Base-by-base conservation (phyloP, 2,888 invertebrate species). In the Liposcelis brunnea region DNA sequence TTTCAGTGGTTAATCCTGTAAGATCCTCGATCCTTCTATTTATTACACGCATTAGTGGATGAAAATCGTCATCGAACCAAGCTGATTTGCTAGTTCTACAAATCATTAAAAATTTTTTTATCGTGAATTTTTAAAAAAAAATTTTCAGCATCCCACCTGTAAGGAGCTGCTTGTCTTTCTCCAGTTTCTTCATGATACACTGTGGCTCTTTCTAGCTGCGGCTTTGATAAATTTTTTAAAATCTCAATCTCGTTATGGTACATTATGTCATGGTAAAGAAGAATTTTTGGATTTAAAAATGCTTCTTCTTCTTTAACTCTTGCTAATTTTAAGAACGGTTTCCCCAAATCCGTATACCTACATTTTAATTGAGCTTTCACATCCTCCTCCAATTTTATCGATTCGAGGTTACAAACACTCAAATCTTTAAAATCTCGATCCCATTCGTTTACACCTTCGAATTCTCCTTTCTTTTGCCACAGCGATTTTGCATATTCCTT, bases 71-170 rank as follows among this genome's bases (percentile, higher is more conserved):
- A 59, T 78, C 82, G 15, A 98, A 69, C 97, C 97, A 98, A 2
- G 91, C 84, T 35, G 93, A 94, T 68, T 98, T 98, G 62, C 94
- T 94, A 58, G 98, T 95, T 56, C 98, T n/a, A n/a, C n/a, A n/a
- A n/a, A n/a, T n/a, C n/a, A n/a, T n/a, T n/a, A n/a, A n/a, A n/a
- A n/a, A n/a, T n/a, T n/a, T n/a, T n/a, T n/a, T n/a, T n/a, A n/a
- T n/a, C n/a, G n/a, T n/a, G n/a, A n/a, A n/a, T n/a, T n/a, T n/a
- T n/a, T n/a, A n/a, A n/a, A n/a, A n/a, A n/a, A n/a, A n/a, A n/a
- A n/a, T n/a, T n/a, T n/a, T n/a, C n/a, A n/a, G n/a, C n/a, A n/a
- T n/a, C n/a, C n/a, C n/a, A n/a, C n/a, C n/a, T 77, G 65, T 97
- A 98, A 58, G 82, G 75, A 1, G 97, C 97, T 4, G 83, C 78